These are phyloP conservation scores for Coregonus sp. DNA, from an alignment of 2,797 vertebrate genomes.

Conservation along the genomic window DNA sequence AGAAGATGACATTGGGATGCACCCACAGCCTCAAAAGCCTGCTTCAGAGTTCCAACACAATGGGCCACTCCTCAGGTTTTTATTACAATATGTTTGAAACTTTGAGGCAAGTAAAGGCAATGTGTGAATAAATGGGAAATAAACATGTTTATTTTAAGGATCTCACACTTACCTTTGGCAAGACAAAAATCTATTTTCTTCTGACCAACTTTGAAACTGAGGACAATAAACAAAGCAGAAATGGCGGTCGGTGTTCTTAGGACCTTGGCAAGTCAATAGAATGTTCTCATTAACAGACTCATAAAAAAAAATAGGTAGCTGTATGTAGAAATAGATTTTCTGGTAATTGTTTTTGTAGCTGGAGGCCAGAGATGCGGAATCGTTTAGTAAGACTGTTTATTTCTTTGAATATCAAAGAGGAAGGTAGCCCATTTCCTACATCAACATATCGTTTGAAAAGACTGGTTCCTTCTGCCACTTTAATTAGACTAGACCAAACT, in stretches of 20 bases:
- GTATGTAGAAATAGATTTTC: conserved; percentile 76
- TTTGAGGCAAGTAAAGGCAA: neutral
- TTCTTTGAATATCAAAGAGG: conserved; percentile 63
- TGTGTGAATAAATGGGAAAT: conserved; percentile 6
- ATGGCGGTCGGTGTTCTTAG: conserved; percentile 39
- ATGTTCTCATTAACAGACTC: conserved; percentile 74
- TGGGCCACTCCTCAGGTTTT: neutral
- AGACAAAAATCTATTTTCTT: neutral
- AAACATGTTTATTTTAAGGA: conserved; percentile 1
- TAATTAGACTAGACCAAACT: conserved; percentile 50
- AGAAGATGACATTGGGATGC: neutral
- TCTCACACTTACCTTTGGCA: neutral
- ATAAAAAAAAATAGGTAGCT: conserved; percentile 71
- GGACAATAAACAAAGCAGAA: conserved; percentile 25
- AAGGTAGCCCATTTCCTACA: conserved; percentile 60
- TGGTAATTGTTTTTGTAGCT: conserved; percentile 78
- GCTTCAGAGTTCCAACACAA: neutral
- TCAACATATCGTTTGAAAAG: conserved; percentile 59
- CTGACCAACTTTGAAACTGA: conserved; percentile 18
- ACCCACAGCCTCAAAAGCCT: neutral
- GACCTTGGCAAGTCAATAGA: conserved; percentile 54
- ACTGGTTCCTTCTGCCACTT: conserved; percentile 42
- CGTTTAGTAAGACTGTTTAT: conserved; percentile 66
- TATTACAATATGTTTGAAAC: neutral
- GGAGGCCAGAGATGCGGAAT: conserved; percentile 59